phyloP scores from a whole-genome alignment of 2,113 vertebrate genomes.

The Channa argus region DNA sequence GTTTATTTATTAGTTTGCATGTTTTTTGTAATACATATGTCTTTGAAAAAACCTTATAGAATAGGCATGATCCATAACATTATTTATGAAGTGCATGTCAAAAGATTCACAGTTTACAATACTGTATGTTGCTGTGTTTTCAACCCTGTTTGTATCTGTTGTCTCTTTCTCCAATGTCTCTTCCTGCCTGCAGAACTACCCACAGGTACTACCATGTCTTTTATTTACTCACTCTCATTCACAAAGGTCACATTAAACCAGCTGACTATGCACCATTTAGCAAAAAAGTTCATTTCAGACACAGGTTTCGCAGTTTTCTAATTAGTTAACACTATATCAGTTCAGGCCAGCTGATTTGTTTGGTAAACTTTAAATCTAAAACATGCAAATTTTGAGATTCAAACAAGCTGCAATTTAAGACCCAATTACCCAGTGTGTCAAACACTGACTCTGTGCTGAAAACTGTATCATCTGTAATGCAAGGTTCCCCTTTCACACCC shows the following conservation, averaged over 20 bases:
- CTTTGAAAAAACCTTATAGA: slow-evolving; percentile 35
- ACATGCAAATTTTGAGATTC: too few relatives aligned
- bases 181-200: slow-evolving; percentile 63
- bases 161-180: slow-evolving; percentile 39
- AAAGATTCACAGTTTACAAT: slow-evolving; percentile 7
- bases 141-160: slow-evolving; percentile 45
- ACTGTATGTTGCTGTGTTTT: slow-evolving; percentile 7
- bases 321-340: too few relatives aligned
- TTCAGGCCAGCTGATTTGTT: too few relatives aligned
- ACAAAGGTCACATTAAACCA: slow-evolving; percentile 3
- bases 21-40: slow-evolving; percentile 18
- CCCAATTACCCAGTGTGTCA: too few relatives aligned
- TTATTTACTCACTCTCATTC: slow-evolving; percentile 15
- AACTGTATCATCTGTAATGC: too few relatives aligned
- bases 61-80: slow-evolving; percentile 36
- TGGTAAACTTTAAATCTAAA: too few relatives aligned
- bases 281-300: too few relatives aligned
- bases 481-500: too few relatives aligned
- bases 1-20: slow-evolving; percentile 10
- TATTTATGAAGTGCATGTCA: slow-evolving; percentile 29
- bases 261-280: neutral
- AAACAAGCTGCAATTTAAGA: too few relatives aligned
- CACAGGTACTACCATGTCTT: slow-evolving; percentile 74
- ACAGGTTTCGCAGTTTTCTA: too few relatives aligned
- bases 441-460: too few relatives aligned